Base-by-base conservation (phyloP, 2,113 vertebrate species). In the Hippocampus barbouri region DNA sequence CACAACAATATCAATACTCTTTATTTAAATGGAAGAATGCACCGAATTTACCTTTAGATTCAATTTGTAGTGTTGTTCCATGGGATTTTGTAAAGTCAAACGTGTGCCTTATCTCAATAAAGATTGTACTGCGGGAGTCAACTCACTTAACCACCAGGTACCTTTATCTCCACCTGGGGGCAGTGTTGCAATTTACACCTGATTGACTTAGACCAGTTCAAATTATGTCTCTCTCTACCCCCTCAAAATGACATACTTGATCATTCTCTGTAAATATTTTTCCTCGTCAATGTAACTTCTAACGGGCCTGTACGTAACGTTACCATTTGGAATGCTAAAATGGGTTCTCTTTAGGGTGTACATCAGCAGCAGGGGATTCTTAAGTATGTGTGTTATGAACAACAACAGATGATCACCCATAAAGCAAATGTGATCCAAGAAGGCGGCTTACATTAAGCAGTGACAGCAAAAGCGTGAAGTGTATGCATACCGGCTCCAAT, bases 401-500 rank as follows among this genome's bases (percentile, higher is more conserved):
- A 63, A n/a, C 34, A 41, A 41, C 16, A 43, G 11, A 45, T 45
- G n/a, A 23, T 64, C 20, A 41, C 21, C 21, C 11, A 43, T 5
- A 23, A 14, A 45, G 38, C 62, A 64, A 64, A 63, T 40, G 30
- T 40, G 16, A 18, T 41, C 14, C 61, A 60, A 30, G 15, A 30
- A 18, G 23, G 25, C 25, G 10, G 23, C 56, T 59, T 25, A 5
- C 10, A 27, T 62, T 20, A n/a, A 63, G 8, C 18, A 4, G 18
- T n/a, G 61, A 63, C 8, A 9, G 7, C 18, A 40, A 11, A 20
- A 38, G 40, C 60, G 54, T 64, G 67, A 51, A 54, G 34, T 20
- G 11, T 21, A 21, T 45, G 1, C 14, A 1, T 83, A 98, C 96
- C 96, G 87, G 96, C 95, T 73, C 96, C 96, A 78, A 98, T 97